Percentiles rank a stretch among this genome's conserved stretches.
Conservation (phyloP, 2,113 vertebrate genomes). For the Callopanchax toddi region DNA sequence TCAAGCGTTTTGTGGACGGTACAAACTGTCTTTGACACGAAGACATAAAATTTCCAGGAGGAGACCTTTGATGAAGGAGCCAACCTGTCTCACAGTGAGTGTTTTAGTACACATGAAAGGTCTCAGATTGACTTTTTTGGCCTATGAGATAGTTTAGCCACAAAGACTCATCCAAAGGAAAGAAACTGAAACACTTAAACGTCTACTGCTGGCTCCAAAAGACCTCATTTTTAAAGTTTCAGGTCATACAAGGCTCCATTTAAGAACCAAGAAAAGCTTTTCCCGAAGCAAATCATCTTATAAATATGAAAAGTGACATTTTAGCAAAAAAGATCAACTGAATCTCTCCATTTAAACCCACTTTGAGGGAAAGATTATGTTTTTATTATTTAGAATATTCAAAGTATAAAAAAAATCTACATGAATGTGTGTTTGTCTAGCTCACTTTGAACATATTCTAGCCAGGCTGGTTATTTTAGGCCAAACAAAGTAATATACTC, state of each 20-base stretch:
- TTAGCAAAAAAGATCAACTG: too few species aligned
- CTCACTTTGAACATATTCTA: neutral
- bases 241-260: conserved; percentile 5
- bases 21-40: neutral
- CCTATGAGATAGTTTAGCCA: conserved; percentile 1
- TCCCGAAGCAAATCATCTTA: conserved; percentile 1
- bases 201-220: conserved; percentile 14
- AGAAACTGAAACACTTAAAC: conserved; percentile 14
- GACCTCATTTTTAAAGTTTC: neutral
- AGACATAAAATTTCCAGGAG: conserved; percentile 13
- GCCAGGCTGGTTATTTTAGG: neutral
- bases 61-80: conserved; percentile 11
- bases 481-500: conserved; percentile 20
- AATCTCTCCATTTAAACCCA: neutral
- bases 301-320: neutral
- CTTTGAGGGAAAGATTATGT: neutral
- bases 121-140: neutral
- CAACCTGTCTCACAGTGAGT: conserved; percentile 20
- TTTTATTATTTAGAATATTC: neutral
- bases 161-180: conserved; percentile 14
- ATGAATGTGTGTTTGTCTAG: neutral
- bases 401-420: neutral
- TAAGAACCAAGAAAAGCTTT: neutral
- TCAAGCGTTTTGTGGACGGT: conserved; percentile 1
- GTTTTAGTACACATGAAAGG: conserved; percentile 14